Evolutionary conservation across 2,888 invertebrate species (phyloP).

Genomic region (Lithosia quadra): DNA sequence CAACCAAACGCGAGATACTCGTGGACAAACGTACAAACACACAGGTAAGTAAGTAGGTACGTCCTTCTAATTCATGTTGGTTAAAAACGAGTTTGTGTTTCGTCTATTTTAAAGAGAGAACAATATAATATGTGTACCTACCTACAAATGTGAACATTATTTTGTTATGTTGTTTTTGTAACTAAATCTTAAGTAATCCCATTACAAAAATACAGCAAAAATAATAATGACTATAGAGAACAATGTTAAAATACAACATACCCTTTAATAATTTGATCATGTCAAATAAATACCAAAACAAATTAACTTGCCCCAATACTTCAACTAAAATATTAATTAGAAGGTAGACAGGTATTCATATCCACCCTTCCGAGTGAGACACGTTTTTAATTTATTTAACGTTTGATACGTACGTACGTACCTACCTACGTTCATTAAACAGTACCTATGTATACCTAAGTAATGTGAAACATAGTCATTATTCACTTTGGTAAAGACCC

Average conservation of each 20-base stretch:
- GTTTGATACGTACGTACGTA: neutral
- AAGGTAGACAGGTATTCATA: neutral
- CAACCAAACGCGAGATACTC: too few relatives aligned
- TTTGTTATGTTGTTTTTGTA: neutral
- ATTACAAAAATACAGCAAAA: too few relatives aligned
- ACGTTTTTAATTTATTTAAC: constrained; percentile 16
- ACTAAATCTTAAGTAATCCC: neutral
- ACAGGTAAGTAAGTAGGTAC: too few relatives aligned
- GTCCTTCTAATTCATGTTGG: too few relatives aligned
- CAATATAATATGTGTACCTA: too few relatives aligned
- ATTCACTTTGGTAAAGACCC: constrained; percentile 27
- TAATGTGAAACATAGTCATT: constrained; percentile 25
- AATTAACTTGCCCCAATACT: neutral
- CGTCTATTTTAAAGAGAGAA: too few relatives aligned
- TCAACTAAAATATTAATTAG: constrained; percentile 9
- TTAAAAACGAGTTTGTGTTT: too few relatives aligned
- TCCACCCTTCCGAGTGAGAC: constrained; percentile 7
- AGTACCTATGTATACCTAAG: constrained; percentile 8
- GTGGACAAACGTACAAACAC: too few relatives aligned
- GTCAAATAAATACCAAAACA: constrained; percentile 1
- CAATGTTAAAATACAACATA: too few relatives aligned
- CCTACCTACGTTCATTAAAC: constrained; percentile 12
- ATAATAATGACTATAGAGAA: too few relatives aligned
- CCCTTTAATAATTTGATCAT: neutral
- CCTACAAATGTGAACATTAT: too few relatives aligned